phyloP scores from a whole-genome alignment of 2,113 vertebrate genomes.

The Engraulis encrasicolus region DNA sequence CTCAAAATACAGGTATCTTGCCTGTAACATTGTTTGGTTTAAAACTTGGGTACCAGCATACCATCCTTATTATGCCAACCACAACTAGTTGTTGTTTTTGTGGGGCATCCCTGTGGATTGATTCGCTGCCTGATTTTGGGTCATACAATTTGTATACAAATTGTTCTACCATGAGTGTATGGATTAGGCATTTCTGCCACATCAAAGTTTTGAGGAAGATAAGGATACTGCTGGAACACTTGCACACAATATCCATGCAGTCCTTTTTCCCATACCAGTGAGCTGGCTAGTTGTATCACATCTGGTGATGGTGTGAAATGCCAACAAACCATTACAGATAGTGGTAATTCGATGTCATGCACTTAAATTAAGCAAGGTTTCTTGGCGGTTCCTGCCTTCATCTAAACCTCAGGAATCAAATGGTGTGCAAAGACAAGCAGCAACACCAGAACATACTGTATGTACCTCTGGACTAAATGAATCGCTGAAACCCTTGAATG shows the following conservation, averaged over 20 bases:
- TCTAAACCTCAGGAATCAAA: neutral
- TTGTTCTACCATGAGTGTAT: neutral
- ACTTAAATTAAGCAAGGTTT: conserved; percentile 35
- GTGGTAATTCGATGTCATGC: conserved; percentile 34
- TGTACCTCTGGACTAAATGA: neutral
- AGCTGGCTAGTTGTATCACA: conserved; percentile 34
- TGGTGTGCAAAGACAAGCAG: neutral
- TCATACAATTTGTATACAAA: too few species aligned
- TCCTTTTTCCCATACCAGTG: conserved; percentile 16
- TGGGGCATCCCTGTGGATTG: neutral
- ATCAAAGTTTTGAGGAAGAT: conserved; percentile 34
- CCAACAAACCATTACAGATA: conserved; percentile 33
- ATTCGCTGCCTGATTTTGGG: too few species aligned
- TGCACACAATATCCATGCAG: conserved; percentile 36
- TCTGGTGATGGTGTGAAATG: conserved; percentile 35
- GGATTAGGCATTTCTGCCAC: conserved; percentile 32
- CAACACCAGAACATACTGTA: neutral
- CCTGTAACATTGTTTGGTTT: conserved; percentile 21
- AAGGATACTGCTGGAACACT: conserved; percentile 37
- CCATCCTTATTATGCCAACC: too few species aligned
- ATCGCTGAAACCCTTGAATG: too few species aligned
- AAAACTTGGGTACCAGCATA: conserved; percentile 28
- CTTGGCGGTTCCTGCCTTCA: conserved; percentile 26
- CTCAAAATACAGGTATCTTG: conserved; percentile 1
- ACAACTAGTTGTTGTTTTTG: too few species aligned